Percentiles rank a stretch among this genome's conserved stretches.
phyloP scores from a whole-genome alignment of 1,140 invertebrate genomes.

The Monochamus saltuarius region DNA sequence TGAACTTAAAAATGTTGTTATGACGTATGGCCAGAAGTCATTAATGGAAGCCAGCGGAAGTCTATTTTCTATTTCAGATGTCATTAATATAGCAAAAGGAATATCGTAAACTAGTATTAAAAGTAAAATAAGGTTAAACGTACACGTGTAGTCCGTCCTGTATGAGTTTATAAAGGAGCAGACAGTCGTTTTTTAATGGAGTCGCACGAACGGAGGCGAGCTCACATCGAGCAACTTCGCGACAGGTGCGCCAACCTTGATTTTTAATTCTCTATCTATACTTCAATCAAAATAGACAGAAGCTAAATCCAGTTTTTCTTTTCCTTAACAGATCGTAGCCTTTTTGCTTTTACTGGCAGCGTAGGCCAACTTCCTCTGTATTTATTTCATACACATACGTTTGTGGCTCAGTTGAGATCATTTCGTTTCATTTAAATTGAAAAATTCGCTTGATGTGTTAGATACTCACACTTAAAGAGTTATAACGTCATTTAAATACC shows the following conservation, averaged over 20 bases:
- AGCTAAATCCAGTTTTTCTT: constrained; percentile 12
- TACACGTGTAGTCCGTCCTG: background rate
- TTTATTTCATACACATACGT: background rate
- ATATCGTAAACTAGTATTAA: too few relatives aligned
- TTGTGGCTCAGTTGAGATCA: background rate
- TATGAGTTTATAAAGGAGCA: background rate
- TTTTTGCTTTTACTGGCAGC: background rate
- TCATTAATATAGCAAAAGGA: too few relatives aligned
- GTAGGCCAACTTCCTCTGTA: constrained; percentile 3
- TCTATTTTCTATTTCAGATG: too few relatives aligned
- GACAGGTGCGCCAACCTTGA: constrained; percentile 14
- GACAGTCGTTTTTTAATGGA: background rate
- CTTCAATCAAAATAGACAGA: constrained; percentile 4
- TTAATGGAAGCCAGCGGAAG: too few relatives aligned
- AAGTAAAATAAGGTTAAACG: too few relatives aligned
- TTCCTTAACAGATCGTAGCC: constrained; percentile 4
- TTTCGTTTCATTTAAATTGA: too few relatives aligned
- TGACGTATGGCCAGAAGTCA: too few relatives aligned
- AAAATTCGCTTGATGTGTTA: too few relatives aligned
- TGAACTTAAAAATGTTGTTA: too few relatives aligned
- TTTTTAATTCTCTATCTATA: constrained; percentile 8
- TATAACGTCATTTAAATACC: too few relatives aligned
- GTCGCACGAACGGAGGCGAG: constrained; percentile 4
- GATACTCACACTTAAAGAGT: too few relatives aligned
- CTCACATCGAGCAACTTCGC: background rate